Base-by-base conservation (phyloP, 2,113 vertebrate genomes). In the Mugil cephalus region DNA sequence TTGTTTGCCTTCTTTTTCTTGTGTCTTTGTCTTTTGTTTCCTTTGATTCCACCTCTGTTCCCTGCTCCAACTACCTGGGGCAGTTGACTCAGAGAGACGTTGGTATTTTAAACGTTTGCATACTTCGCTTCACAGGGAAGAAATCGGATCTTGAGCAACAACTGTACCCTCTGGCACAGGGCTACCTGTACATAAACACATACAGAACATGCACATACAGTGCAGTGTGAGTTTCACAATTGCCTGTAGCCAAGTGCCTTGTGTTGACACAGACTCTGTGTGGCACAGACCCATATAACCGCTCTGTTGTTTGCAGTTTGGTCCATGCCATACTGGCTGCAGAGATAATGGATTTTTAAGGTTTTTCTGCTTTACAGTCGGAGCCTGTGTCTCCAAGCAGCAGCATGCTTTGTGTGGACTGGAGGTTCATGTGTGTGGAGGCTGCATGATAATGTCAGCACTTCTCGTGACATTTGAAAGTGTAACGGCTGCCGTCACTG, bases 111-210 rank as follows among this genome's bases (percentile, higher is more conserved):
- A 88, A 84, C 9, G 61, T 74, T 83, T 82, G 71, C 80, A 84
- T 84, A 81, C 80, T 84, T 69, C 8, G 35, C 60, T 81, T 69
- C 75, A 84, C 50, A 58, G 51, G 10, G 66, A 86, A 80, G 81
- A 86, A 91, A 91, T 85, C 48, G 38, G 61, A 88, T 90, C 86
- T 91, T 69, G 80, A 72, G 70, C 83, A 87, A 59, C 68, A 86
- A 66, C 74, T 79, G 36, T 74, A 21, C 40, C 85, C 74, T 69
- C 7, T 48, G 69, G 86, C 84, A 61, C 58, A 40, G n/a, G 55
- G 58, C 58, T 77, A 69, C 53, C 79, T 77, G 69, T 77, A 77
- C 74, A 40, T 59, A 80, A 4, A 67, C 67, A 51, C 21, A 47
- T 68, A 75, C 24, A 50, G 69, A n/a, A 15, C 48, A 1, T 39